Conservation (phyloP, 2,113 vertebrate genomes). For the Bubalus kerabau region DNA sequence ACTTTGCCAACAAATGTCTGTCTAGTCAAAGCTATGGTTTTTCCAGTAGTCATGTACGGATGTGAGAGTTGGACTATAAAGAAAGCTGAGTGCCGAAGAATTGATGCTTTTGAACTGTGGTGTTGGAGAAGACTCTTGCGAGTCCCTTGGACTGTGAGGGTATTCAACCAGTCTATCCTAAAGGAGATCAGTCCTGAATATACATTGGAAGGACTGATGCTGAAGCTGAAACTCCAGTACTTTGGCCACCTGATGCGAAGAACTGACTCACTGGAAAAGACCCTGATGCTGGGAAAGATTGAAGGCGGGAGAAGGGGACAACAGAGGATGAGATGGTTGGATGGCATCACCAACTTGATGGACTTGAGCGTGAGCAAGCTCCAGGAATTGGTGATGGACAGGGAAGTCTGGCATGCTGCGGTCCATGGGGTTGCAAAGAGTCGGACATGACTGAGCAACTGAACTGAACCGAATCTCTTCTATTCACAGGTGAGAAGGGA, state of each 20-base stretch:
- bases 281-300: not conserved
- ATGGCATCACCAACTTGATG: not conserved
- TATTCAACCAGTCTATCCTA: not conserved
- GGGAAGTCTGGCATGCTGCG: not conserved
- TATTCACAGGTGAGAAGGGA: not conserved
- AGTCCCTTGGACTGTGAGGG: not conserved
- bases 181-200: not conserved
- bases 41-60: not conserved
- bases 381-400: not conserved
- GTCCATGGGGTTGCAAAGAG: not conserved
- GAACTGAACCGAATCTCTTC: not conserved
- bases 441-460: not conserved
- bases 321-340: not conserved
- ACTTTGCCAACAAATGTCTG: not conserved
- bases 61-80: not conserved
- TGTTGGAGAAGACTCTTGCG: not conserved
- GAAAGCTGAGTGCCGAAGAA: not conserved
- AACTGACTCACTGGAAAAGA: not conserved
- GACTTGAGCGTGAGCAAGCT: not conserved
- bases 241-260: not conserved
- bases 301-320: not conserved
- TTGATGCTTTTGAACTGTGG: not conserved
- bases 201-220: not conserved
- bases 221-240: not conserved
- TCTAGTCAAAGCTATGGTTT: not conserved